Percentiles rank a stretch among this genome's conserved stretches.
Evolutionary conservation across 2,113 vertebrate species (phyloP).

Genomic region (Gymnocephalus cernua): DNA sequence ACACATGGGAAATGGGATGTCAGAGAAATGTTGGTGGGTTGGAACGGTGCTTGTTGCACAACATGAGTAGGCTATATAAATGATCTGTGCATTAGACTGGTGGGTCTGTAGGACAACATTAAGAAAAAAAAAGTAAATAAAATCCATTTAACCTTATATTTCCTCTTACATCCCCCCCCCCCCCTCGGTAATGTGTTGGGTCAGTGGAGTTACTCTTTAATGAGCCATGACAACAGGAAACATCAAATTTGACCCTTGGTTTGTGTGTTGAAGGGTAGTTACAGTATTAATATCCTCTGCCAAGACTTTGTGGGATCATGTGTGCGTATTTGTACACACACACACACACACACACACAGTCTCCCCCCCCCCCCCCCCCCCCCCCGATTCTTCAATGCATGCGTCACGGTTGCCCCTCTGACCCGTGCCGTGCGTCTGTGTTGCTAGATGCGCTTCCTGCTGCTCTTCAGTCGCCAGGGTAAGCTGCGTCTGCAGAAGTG

Average conservation of each 20-base stretch:
- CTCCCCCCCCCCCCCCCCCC: no score
- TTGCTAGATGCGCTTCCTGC: slow-evolving; percentile 93
- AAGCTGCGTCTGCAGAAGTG: slow-evolving; percentile 97
- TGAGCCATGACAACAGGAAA: slow-evolving; percentile 12
- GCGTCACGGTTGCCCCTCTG: neutral
- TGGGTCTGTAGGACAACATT: neutral
- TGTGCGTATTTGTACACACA: neutral
- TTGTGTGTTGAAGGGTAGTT: slow-evolving; percentile 22
- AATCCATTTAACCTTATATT: neutral
- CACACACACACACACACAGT: no score
- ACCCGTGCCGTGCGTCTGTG: slow-evolving; percentile 4
- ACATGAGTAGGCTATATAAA: neutral
- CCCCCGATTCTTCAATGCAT: neutral
- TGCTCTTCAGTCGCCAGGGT: slow-evolving; percentile 98
- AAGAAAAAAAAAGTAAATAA: neutral
- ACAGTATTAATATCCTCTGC: slow-evolving; percentile 35
- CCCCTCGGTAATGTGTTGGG: neutral
- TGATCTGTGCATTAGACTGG: neutral
- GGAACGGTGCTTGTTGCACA: neutral
- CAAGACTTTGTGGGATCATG: neutral
- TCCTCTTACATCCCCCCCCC: neutral
- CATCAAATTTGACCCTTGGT: slow-evolving; percentile 12
- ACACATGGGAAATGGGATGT: neutral
- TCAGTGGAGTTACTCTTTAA: slow-evolving; percentile 57
- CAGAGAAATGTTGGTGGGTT: no score